Evolutionary conservation across 2,113 vertebrate genomes (phyloP), one percentile per base, ranked within the genome.

Genomic region (Tachysurus vachellii): DNA sequence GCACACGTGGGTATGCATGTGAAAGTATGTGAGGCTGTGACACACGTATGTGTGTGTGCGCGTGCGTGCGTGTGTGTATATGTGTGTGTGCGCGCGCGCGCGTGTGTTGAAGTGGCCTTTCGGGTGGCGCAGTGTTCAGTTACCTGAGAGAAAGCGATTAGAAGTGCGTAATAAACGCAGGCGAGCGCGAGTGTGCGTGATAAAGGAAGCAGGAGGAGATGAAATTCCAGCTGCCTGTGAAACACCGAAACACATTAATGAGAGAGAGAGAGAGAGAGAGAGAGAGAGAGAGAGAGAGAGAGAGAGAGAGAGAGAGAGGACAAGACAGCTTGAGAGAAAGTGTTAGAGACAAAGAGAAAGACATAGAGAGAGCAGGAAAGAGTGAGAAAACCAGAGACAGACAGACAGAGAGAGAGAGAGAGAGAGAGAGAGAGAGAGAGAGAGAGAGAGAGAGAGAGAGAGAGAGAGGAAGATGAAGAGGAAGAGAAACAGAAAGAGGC

Each of bases 141-240:
- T 90, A 89, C 89, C 89, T 85, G 88, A 80, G 89, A 85, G 85
- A 83, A 88, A 84, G 88, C 87, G 88, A 90, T 90, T 90, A 90
- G 84, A 86, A 80, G 80, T 75, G 82, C 50, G 86, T 90, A 89
- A 90, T 89, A 89, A 89, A 89, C 84, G 86, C 83, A 87, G 87
- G 85, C 53, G 83, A 62, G 88, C 64, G 61, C 17, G 81, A 57
- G 82, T 68, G 87, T 61, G 64, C 16, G 68, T 87, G 86, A 90
- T 88, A 90, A 88, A 88, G 89, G 75, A 68, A 68, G 70, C 86
- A 81, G 85, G 80, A 87, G 85, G 89, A 91, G 89, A 87, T 90
- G 89, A 90, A 90, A 89, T 90, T 90, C 89, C 89, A 90, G 89
- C 89, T 90, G 89, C 89, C 88, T 86, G 82, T 73, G 88, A 88